Evolutionary conservation across 1,140 invertebrate species (phyloP), one percentile per base, ranked within the genome.

Genomic region (Acromyrmex heyeri): DNA sequence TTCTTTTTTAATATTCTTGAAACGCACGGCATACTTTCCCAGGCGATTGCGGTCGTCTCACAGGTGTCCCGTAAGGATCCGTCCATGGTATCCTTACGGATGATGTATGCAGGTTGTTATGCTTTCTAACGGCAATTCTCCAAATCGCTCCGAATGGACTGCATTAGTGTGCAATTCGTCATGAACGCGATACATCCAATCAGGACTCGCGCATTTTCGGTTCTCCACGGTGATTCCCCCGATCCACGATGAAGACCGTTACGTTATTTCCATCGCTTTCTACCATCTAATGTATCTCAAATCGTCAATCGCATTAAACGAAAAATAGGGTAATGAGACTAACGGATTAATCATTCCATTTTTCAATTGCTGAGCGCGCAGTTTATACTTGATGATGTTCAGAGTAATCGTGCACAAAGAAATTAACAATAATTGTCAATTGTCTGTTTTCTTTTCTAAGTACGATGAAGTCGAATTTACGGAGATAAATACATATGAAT

Each of bases 81-180:
- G n/a, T 73, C 27, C 24, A 10, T 55, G 73, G 34, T 53, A 69
- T 55, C 62, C 53, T 57, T 65, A 69, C 48, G 69, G 38, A 61
- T 38, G 57, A 73, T 57, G 24, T 4, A 61, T 61, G 38, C 70
- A 48, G 8, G 50, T 34, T 88, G 50, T 24, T 88, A 88, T 88
- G 86, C 87, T 87, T 88, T 88, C 86, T 88, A 88, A 88, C 70
- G 65, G 57, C 82, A 79, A 61, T 75, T 83, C 24, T 69, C 30
- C 34, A 72, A 87, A 82, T 88, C 64, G 67, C 61, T 70, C 59
- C 69, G 53, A 87, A 57, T 70, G 38, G 48, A 21, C n/a, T 62
- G 38, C 14, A 61, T n/a, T 70, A 72, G 30, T 44, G 10, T 16
- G 27, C 72, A 24, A 83, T 61, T 85, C 57, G 69, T 82, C 67